phyloP scores from a whole-genome alignment of 1,140 invertebrate genomes.

The Orius insidiosus region DNA sequence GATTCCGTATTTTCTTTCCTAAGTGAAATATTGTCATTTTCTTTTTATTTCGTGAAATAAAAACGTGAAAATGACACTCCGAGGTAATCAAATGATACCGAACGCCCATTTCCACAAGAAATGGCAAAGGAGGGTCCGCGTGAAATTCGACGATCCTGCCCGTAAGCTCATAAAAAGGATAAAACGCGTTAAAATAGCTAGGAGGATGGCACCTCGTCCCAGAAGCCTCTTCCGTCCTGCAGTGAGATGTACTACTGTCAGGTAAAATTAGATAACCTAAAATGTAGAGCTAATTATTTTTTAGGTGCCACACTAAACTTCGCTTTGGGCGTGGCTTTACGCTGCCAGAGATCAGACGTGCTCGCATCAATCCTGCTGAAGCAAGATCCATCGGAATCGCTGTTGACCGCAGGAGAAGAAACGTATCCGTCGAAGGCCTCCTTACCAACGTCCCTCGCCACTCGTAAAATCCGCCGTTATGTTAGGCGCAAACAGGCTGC shows the following conservation, averaged over 20 bases:
- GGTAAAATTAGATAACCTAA: too few species aligned
- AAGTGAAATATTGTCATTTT: too few species aligned
- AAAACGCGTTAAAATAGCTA: constrained; percentile 84
- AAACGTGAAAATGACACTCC: constrained; percentile 27
- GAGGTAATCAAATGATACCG: constrained; percentile 97
- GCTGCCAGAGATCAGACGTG: constrained; percentile 82
- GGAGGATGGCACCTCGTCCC: constrained; percentile 77
- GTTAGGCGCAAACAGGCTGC: too few species aligned
- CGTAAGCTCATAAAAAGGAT: constrained; percentile 72
- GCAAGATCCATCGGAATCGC: constrained; percentile 88
- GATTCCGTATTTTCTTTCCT: too few species aligned
- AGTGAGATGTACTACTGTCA: constrained; percentile 80
- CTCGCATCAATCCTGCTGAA: constrained; percentile 62
- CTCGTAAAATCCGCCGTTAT: constrained; percentile 52
- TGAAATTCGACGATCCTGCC: constrained; percentile 98
- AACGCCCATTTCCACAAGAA: constrained; percentile 99
- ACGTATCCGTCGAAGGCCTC: constrained; percentile 88
- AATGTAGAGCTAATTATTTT: too few species aligned
- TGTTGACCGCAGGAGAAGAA: constrained; percentile 83
- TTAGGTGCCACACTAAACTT: constrained; percentile 76
- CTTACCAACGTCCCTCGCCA: constrained; percentile 74
- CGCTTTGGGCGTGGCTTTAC: constrained; percentile 91
- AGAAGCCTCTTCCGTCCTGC: constrained; percentile 72
- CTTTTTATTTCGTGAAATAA: too few species aligned
- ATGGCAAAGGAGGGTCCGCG: constrained; percentile 94